Conservation (phyloP, 2,113 vertebrate genomes). For the Puntigrus tetrazona region DNA sequence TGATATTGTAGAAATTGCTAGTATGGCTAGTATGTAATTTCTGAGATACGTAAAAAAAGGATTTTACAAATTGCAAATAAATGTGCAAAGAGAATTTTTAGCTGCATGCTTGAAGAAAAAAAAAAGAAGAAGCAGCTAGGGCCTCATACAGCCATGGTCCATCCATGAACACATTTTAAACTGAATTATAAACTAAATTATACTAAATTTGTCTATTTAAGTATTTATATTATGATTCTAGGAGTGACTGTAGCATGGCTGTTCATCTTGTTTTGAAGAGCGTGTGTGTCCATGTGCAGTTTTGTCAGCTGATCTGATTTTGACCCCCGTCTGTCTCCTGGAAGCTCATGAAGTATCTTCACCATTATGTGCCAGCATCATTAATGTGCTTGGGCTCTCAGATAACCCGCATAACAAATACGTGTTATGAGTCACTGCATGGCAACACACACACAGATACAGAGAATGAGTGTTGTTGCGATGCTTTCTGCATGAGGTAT, state of each 20-base stretch:
- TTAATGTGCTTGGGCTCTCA: constrained; percentile 46
- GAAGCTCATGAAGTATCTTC: constrained; percentile 6
- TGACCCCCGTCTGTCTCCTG: background rate
- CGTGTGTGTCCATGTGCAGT: constrained; percentile 18
- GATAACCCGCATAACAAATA: constrained; percentile 33
- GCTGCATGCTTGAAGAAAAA: too few relatives aligned
- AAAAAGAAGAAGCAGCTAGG: background rate
- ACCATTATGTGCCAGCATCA: constrained; percentile 29
- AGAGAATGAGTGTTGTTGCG: background rate
- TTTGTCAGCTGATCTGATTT: constrained; percentile 25
- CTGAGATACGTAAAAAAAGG: too few relatives aligned
- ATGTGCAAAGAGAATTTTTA: too few relatives aligned
- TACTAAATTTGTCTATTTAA: background rate
- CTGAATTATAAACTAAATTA: background rate
- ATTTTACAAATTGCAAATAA: too few relatives aligned
- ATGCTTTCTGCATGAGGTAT: background rate
- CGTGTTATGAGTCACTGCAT: constrained; percentile 32
- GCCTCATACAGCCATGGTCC: background rate
- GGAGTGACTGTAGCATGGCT: background rate
- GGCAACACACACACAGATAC: constrained; percentile 38
- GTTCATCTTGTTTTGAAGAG: background rate
- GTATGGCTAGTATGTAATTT: too few relatives aligned
- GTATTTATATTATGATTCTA: background rate
- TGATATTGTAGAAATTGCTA: background rate
- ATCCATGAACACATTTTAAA: background rate